Evolutionary conservation across 2,113 vertebrate genomes (phyloP).

Genomic region (Xyrauchen texanus): DNA sequence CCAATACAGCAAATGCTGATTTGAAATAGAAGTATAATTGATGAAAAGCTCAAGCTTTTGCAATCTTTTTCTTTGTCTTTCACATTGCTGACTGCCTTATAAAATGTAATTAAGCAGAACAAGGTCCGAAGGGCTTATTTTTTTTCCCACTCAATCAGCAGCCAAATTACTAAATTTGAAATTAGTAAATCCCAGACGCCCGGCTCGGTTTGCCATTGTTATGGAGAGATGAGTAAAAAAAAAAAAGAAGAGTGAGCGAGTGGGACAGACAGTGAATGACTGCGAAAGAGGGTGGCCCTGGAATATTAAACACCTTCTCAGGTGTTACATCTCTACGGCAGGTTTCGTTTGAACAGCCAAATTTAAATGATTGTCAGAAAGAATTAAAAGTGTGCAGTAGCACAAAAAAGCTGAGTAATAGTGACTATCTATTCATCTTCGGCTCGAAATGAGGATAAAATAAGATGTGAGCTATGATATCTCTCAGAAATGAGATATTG

Average conservation of each 20-base stretch:
- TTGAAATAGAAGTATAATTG: constrained; percentile 74
- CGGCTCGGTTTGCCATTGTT: constrained; percentile 61
- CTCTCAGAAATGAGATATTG: constrained; percentile 68
- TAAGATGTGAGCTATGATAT: constrained; percentile 57
- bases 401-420: constrained; percentile 54
- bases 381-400: constrained; percentile 61
- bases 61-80: constrained; percentile 71
- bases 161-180: constrained; percentile 72
- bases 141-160: constrained; percentile 68
- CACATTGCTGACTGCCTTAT: constrained; percentile 68
- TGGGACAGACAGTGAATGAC: constrained; percentile 30
- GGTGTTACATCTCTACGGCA: constrained; percentile 53
- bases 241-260: constrained; percentile 26
- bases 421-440: constrained; percentile 43
- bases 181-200: constrained; percentile 70
- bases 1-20: constrained; percentile 69
- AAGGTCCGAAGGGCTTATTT: constrained; percentile 69
- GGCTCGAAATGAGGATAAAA: constrained; percentile 32
- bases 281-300: constrained; percentile 32
- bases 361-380: constrained; percentile 68
- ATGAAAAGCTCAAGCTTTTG: constrained; percentile 58
- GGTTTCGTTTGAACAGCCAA: constrained; percentile 63
- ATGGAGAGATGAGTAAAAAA: constrained; percentile 44
- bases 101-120: constrained; percentile 80
- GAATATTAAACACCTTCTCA: constrained; percentile 64